These are phyloP conservation scores for Motacilla alba DNA, from an alignment of 2,113 vertebrate species.

Conservation along the genomic window DNA sequence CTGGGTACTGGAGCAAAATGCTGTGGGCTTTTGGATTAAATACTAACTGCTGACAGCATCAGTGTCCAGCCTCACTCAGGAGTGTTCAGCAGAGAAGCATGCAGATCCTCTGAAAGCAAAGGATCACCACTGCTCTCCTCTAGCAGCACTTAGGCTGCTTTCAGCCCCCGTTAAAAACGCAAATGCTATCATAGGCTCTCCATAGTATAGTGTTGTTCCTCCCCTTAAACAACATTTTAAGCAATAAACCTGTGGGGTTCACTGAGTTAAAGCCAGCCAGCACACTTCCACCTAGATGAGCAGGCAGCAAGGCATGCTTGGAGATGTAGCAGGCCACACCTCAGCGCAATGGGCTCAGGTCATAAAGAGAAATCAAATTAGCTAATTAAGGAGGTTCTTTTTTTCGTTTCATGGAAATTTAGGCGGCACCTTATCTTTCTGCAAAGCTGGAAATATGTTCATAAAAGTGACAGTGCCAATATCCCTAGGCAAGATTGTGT, in stretches of 20 bases:
- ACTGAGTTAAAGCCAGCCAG: background rate
- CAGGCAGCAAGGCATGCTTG: background rate
- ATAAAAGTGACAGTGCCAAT: background rate
- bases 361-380: background rate
- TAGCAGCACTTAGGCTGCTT: background rate
- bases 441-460: background rate
- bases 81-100: background rate
- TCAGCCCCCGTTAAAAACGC: background rate
- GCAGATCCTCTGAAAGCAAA: background rate
- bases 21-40: background rate
- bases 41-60: background rate
- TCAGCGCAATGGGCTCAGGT: background rate
- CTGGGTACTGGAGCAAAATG: background rate
- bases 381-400: background rate
- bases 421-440: background rate
- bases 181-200: background rate
- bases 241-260: background rate
- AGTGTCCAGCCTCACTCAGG: background rate
- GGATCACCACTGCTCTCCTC: background rate
- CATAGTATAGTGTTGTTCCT: background rate
- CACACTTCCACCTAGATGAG: background rate
- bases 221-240: background rate
- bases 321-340: background rate
- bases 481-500: background rate
- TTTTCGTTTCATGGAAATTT: background rate